phyloP scores from a whole-genome alignment of 2,797 vertebrate species.

The Darevskia nairensis region DNA sequence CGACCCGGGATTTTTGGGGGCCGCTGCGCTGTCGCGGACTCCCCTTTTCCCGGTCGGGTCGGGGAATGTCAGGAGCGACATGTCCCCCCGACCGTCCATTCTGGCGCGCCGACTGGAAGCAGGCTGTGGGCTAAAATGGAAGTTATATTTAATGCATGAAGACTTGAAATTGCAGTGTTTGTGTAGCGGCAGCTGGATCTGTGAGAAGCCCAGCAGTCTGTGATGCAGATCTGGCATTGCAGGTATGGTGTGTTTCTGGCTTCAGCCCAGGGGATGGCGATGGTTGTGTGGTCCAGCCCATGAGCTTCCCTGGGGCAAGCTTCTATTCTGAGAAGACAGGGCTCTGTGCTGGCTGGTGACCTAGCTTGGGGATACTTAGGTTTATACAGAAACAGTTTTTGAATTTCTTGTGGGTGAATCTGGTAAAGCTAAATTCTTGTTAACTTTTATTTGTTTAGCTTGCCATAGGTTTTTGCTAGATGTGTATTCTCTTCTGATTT shows the following conservation, averaged over 20 bases:
- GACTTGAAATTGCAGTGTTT: background rate
- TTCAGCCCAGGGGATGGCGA: background rate
- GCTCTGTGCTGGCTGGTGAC: background rate
- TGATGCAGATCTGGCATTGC: background rate
- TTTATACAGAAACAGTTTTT: no score
- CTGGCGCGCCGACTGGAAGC: no score
- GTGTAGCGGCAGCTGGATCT: background rate
- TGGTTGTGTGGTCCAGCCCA: background rate
- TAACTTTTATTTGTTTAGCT: background rate
- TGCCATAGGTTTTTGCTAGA: no score
- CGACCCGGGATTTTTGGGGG: no score
- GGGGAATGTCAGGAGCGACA: no score
- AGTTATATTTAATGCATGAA: background rate
- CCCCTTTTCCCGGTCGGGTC: no score
- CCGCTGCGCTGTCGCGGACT: no score
- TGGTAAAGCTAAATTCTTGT: background rate
- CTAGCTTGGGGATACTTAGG: background rate
- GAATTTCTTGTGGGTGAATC: background rate
- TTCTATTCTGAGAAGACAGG: no score
- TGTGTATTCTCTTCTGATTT: background rate
- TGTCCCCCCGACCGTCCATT: no score
- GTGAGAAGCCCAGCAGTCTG: background rate
- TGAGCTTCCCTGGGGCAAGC: background rate
- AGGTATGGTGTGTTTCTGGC: background rate
- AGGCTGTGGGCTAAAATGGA: background rate